Evolutionary conservation across 2,888 invertebrate species (phyloP), one percentile per base, ranked within the genome.

Genomic region (Drosophila borborema): DNA sequence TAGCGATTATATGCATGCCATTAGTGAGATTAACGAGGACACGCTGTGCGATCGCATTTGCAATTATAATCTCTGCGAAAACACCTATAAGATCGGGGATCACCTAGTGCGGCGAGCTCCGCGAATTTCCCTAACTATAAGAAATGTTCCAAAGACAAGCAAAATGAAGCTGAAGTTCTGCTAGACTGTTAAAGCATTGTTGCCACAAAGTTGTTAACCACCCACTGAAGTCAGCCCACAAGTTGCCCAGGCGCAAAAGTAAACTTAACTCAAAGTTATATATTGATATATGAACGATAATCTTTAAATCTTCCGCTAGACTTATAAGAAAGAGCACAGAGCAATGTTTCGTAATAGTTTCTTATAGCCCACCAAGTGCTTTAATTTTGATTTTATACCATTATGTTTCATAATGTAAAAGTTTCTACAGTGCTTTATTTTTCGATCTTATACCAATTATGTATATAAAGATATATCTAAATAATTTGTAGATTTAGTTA

Each of bases 71-170:
- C 93, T 95, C 87, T 96, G 96, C 92, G 94, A 94, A 60, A 91
- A 92, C 64, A 92, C 93, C 61, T 95, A 95, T 92, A 90, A 91
- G 20, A 92, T 94, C 64, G 95, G 95, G 43, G 94, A 95, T 67
- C 92, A 91, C 59, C 84, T 97, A 31, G 96, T 96, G 16, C 95
- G 99, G 79, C 94, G 98, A 77, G 97, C 96, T 8, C 80, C 90
- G 0, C 95, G 99, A 88, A 94, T 98, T 77, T 99, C 99, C 16
- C 93, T 99, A 60, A 99, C 99, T 16, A 98, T 99, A 81, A 95
- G 99, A 91, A 96, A 98, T 95, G 98, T 99, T 43, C 98, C 98
- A 49, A 98, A 97, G 94, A 96, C 97, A 46, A 95, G 95, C 64
- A 95, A 95, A 93, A 94, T 97, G 91, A 96, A 96, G 93, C 92